These are phyloP conservation scores for Porites lobata DNA, from an alignment of 92 coral and sea anemone genomes.

Conservation along the genomic window DNA sequence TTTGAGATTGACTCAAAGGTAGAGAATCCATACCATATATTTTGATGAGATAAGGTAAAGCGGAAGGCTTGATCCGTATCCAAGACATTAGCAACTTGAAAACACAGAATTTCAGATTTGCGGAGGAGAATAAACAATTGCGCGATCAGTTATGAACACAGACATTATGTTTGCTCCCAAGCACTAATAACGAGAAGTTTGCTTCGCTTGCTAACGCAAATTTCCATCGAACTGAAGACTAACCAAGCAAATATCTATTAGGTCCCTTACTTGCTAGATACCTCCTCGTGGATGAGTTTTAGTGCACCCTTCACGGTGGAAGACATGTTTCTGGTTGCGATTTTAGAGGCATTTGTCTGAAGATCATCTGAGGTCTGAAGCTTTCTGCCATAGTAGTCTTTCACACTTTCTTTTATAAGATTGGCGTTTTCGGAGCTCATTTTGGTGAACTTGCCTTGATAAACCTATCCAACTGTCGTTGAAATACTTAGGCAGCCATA, in stretches of 20 bases:
- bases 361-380: conserved; percentile 80
- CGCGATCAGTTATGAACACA: no score
- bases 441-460: background rate
- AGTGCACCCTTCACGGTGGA: conserved; percentile 66
- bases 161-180: no score
- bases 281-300: conserved; percentile 90
- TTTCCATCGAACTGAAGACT: background rate
- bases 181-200: background rate
- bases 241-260: background rate
- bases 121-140: no score
- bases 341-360: conserved; percentile 71
- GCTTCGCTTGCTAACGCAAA: background rate
- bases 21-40: no score
- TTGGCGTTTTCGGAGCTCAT: conserved; percentile 46
- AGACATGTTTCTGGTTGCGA: conserved; percentile 44
- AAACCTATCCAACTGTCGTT: no score
- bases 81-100: no score
- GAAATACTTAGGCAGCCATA: no score
- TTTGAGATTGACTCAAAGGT: no score
- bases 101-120: no score
- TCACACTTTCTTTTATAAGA: conserved; percentile 87
- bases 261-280: conserved; percentile 74
- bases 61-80: no score
- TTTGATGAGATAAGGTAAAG: no score
- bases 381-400: conserved; percentile 92